These are phyloP conservation scores for Drosophila saltans DNA, from an alignment of 1,140 invertebrate species.

Conservation along the genomic window DNA sequence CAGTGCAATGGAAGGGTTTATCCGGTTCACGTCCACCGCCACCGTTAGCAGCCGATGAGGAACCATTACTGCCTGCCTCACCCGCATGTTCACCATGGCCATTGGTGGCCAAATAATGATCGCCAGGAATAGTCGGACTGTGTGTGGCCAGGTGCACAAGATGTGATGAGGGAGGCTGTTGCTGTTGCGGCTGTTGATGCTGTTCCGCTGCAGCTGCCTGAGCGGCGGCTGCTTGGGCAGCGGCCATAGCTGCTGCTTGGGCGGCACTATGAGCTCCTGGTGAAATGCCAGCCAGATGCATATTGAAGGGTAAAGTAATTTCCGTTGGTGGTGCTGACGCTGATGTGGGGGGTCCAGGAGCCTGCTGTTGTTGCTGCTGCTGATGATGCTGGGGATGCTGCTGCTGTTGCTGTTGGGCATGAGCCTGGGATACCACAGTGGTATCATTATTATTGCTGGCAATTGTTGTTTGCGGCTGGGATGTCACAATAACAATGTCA, in stretches of 20 bases:
- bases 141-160: constrained; percentile 69
- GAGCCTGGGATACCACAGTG: constrained; percentile 63
- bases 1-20: constrained; percentile 82
- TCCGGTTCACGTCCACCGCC: constrained; percentile 63
- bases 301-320: constrained; percentile 74
- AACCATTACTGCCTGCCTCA: constrained; percentile 34
- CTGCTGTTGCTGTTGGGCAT: constrained; percentile 62
- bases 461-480: constrained; percentile 72
- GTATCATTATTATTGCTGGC: constrained; percentile 77
- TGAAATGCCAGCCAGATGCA: constrained; percentile 72
- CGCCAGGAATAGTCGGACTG: constrained; percentile 62
- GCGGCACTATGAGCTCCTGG: constrained; percentile 77
- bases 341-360: constrained; percentile 48
- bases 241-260: constrained; percentile 79
- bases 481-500: constrained; percentile 80
- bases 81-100: constrained; percentile 66
- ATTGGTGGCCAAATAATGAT: constrained; percentile 65
- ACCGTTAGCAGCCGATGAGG: constrained; percentile 18
- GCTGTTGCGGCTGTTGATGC: constrained; percentile 45
- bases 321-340: constrained; percentile 62
- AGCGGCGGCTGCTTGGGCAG: constrained; percentile 77
- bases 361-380: constrained; percentile 66
- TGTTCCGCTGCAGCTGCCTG: constrained; percentile 80
- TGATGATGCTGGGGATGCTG: constrained; percentile 68
- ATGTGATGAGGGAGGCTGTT: constrained; percentile 54